phyloP scores from a whole-genome alignment of 2,113 vertebrate genomes.

The Trogon surrucura region DNA sequence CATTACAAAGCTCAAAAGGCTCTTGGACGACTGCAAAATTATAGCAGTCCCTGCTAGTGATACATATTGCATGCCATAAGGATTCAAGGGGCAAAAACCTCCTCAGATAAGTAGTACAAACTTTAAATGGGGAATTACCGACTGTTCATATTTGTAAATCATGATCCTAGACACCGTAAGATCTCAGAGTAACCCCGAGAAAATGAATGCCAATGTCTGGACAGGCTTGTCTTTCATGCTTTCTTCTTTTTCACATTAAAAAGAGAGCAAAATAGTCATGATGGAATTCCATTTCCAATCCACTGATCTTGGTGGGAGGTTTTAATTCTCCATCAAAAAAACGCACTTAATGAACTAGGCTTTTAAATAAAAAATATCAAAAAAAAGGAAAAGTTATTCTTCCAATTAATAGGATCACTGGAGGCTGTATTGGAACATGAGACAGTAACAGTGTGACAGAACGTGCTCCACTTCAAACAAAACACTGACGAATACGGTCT shows the following conservation, averaged over 20 bases:
- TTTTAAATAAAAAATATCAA: constrained; percentile 27
- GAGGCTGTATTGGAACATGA: background rate
- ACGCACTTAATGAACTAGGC: background rate
- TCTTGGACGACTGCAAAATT: background rate
- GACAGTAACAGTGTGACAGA: background rate
- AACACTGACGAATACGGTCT: background rate
- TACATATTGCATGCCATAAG: background rate
- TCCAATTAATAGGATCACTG: constrained; percentile 24
- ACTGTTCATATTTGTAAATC: background rate
- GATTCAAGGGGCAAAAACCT: background rate
- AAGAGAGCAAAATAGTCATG: background rate
- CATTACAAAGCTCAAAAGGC: background rate
- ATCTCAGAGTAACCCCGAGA: background rate
- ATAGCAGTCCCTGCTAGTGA: background rate
- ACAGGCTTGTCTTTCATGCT: background rate
- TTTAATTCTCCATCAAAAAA: background rate
- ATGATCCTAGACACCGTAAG: background rate
- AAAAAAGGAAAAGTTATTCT: constrained; percentile 9
- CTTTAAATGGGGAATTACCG: background rate
- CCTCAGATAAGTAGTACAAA: background rate
- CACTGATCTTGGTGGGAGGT: constrained; percentile 12
- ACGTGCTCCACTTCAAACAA: background rate
- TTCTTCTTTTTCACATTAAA: background rate
- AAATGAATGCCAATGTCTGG: background rate
- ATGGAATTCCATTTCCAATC: constrained; percentile 4